These are phyloP conservation scores for Synchiropus splendidus DNA, from an alignment of 2,113 vertebrate species.

Conservation along the genomic window DNA sequence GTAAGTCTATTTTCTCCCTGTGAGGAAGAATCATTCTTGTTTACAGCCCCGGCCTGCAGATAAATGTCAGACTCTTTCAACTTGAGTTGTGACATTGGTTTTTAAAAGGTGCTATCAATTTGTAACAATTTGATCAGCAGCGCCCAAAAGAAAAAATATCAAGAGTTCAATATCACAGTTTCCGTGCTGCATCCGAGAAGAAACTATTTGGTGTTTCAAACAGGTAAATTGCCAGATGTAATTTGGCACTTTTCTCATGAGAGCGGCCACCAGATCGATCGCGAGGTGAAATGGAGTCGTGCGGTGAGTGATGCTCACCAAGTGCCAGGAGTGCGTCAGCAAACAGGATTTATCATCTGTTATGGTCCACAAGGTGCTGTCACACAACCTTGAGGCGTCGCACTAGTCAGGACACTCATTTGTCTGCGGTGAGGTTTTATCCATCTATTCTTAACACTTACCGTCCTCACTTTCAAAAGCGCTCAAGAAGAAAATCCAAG, in stretches of 20 bases:
- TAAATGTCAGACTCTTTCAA: conserved; percentile 22
- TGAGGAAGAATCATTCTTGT: conserved; percentile 17
- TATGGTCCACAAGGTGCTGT: conserved; percentile 22
- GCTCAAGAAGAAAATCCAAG: conserved; percentile 14
- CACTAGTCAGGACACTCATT: conserved; percentile 26
- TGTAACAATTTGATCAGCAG: conserved; percentile 24
- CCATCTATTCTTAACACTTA: conserved; percentile 7
- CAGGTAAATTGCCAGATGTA: conserved; percentile 42
- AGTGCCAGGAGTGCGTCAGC: conserved; percentile 49
- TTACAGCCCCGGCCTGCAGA: conserved; percentile 5
- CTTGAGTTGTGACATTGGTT: conserved; percentile 16
- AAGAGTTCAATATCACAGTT: conserved; percentile 22
- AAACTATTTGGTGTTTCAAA: conserved; percentile 32
- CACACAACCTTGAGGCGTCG: conserved; percentile 44
- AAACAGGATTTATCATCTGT: conserved; percentile 46
- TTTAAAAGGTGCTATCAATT: conserved; percentile 14
- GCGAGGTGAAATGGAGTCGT: conserved; percentile 30
- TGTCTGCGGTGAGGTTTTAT: conserved; percentile 21
- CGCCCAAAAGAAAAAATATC: conserved; percentile 8
- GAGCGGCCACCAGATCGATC: conserved; percentile 40
- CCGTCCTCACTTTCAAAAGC: conserved; percentile 19
- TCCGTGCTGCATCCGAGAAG: conserved; percentile 10
- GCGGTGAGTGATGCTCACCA: conserved; percentile 44
- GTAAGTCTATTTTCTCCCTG: neutral
- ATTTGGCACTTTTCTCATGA: conserved; percentile 41